phyloP scores from a whole-genome alignment of 2,797 vertebrate genomes.

The Benthosema pterotum region DNA sequence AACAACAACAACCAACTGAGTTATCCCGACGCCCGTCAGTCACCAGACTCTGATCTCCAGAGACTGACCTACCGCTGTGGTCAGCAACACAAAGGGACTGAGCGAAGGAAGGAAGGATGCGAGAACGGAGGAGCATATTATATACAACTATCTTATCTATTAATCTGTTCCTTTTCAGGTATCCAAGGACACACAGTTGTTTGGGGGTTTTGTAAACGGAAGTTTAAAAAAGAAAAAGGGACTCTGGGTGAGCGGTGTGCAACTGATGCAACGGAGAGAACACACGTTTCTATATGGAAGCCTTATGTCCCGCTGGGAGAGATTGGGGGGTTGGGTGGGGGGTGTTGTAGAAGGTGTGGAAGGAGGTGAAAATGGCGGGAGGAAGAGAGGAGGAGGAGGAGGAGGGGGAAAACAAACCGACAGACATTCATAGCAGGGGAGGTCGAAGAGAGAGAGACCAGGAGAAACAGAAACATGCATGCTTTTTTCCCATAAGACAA shows the following conservation, averaged over 20 bases:
- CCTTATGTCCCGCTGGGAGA: slow-evolving; percentile 72
- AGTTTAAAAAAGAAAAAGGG: slow-evolving; percentile 21
- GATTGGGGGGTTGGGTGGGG: slow-evolving; percentile 31
- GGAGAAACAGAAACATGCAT: slow-evolving; percentile 75
- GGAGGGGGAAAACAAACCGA: slow-evolving; percentile 41
- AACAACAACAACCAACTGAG: slow-evolving; percentile 84
- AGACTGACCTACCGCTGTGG: slow-evolving; percentile 60
- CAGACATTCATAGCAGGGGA: slow-evolving; percentile 55
- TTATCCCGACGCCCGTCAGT: slow-evolving; percentile 47
- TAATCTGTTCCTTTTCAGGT: slow-evolving; percentile 81
- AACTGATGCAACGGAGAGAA: slow-evolving; percentile 69
- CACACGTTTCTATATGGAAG: slow-evolving; percentile 74
- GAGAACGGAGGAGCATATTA: slow-evolving; percentile 61
- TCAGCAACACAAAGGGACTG: slow-evolving; percentile 1
- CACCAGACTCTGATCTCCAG: slow-evolving; percentile 50
- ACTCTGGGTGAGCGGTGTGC: slow-evolving; percentile 47
- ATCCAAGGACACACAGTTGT: slow-evolving; percentile 59
- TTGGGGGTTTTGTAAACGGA: slow-evolving; percentile 43
- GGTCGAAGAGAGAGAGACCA: slow-evolving; percentile 50
- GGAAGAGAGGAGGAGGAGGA: slow-evolving; percentile 25
- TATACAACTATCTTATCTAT: slow-evolving; percentile 75
- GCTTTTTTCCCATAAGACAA: slow-evolving; percentile 75
- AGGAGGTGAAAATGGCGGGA: slow-evolving; percentile 31
- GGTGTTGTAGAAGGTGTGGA: slow-evolving; percentile 35
- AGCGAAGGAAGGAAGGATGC: slow-evolving; percentile 47